Evolutionary conservation across 37 sponge, comb jelly and placozoan genomes (phyloP).

Genomic region (Cliona cf. orientalis): DNA sequence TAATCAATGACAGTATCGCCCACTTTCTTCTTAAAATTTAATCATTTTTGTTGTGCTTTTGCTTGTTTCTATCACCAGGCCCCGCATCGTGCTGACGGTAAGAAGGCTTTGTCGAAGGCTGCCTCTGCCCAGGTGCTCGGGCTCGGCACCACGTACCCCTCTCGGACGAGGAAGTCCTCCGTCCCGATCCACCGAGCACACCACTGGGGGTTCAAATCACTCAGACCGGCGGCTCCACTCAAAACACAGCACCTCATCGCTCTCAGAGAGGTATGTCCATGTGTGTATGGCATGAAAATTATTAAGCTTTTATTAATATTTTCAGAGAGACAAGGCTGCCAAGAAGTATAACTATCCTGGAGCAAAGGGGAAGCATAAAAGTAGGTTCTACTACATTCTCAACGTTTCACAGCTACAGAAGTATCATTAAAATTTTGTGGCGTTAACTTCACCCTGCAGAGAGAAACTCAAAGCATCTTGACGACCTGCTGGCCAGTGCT

Average conservation of each 20-base stretch:
- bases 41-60: too few species aligned
- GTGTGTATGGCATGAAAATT: neutral
- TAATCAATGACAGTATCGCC: too few species aligned
- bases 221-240: constrained; percentile 74
- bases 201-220: constrained; percentile 92
- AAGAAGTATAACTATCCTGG: constrained; percentile 64
- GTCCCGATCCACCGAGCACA: constrained; percentile 63
- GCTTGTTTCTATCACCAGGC: too few species aligned
- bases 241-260: constrained; percentile 61
- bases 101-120: neutral
- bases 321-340: constrained; percentile 37
- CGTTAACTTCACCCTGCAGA: constrained; percentile 2
- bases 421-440: neutral
- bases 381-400: neutral
- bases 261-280: constrained; percentile 66
- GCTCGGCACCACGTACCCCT: constrained; percentile 21
- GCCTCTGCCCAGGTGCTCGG: constrained; percentile 23
- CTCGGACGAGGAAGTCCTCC: constrained; percentile 36
- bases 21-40: too few species aligned
- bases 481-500: constrained; percentile 31
- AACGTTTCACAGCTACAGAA: neutral
- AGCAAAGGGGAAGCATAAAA: constrained; percentile 1
- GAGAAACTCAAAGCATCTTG: constrained; percentile 40
- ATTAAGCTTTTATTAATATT: neutral
- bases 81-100: too few species aligned